Base-by-base conservation (phyloP, 2,888 invertebrate species). In the Gryllus longicercus region DNA sequence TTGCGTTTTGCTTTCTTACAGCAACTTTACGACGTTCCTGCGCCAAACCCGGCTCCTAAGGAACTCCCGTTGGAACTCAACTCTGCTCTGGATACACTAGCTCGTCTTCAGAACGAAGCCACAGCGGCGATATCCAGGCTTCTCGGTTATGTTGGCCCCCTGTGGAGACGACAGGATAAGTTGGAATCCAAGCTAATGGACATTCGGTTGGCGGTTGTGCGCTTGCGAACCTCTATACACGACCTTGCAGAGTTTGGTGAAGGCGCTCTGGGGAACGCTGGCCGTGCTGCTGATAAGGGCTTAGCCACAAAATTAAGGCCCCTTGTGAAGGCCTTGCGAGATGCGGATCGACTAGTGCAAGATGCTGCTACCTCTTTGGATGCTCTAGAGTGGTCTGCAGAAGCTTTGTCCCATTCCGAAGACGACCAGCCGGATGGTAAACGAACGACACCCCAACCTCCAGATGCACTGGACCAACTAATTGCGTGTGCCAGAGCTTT, bases 241-340 rank as follows among this genome's bases (percentile, higher is more conserved):
- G 96, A 97, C 88, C 91, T 97, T 81, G 92, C 95, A 0, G 95
- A 96, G 84, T 97, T 97, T 86, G 93, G 95, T 0, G 95, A 95
- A 87, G 96, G 96, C 63, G 93, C 96, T 50, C 88, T 96, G 81
- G 96, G 95, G 74, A 96, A 96, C 87, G 95, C 96, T 11, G 92
- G 93, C 75, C 91, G 92, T 86, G 94, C 94, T 78, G 92, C 93
- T 84, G 95, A 95, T 86, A 94, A 94, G 88, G 93, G 90, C 84
- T 88, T 94, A 85, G 92, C 91, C 82, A 89, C 89, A 85, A 95
- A 94, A 87, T 89, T 96, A 85, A 90, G 93, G 63, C 94, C 95
- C 12, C 88, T 96, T 84, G 93, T 95, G 51, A 92, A 93, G 84
- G 94, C 95, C 3, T 87, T 97, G 77, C 91, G 93, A 82, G 94